Percentiles rank a stretch among this genome's conserved stretches.
Evolutionary conservation across 2,888 invertebrate species (phyloP).

Genomic region (Morpho deidamia): DNA sequence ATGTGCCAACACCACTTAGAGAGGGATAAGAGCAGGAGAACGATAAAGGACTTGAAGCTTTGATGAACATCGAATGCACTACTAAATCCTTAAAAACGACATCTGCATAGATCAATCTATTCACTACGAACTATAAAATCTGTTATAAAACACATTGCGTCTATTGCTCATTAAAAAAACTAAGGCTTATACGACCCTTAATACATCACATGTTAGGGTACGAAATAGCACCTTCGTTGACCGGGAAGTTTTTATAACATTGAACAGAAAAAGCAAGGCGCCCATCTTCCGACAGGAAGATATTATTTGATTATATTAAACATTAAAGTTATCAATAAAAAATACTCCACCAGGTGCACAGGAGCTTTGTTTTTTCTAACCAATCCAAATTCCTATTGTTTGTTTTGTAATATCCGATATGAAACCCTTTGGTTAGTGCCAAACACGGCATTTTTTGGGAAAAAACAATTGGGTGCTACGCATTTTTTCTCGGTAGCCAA

Average conservation of each 20-base stretch:
- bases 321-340: constrained; percentile 54
- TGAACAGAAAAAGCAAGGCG: constrained; percentile 45
- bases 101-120: constrained; percentile 63
- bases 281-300: constrained; percentile 73
- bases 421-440: constrained; percentile 46
- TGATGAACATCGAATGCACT: too few species aligned
- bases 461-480: constrained; percentile 24
- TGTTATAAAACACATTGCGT: constrained; percentile 60
- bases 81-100: constrained; percentile 36
- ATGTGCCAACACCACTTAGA: too few species aligned
- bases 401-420: constrained; percentile 54
- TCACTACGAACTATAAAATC: constrained; percentile 48
- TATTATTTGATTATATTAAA: constrained; percentile 75
- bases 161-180: constrained; percentile 35
- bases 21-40: too few species aligned
- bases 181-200: constrained; percentile 11
- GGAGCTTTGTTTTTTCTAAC: constrained; percentile 51
- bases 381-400: constrained; percentile 40
- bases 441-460: constrained; percentile 31
- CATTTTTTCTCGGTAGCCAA: constrained; percentile 44
- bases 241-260: constrained; percentile 35
- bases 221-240: constrained; percentile 18
- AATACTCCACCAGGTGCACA: constrained; percentile 64
- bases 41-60: too few species aligned
- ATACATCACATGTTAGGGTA: constrained; percentile 13